Conservation (phyloP, 2,797 vertebrate genomes). For the Scyliorhinus canicula region DNA sequence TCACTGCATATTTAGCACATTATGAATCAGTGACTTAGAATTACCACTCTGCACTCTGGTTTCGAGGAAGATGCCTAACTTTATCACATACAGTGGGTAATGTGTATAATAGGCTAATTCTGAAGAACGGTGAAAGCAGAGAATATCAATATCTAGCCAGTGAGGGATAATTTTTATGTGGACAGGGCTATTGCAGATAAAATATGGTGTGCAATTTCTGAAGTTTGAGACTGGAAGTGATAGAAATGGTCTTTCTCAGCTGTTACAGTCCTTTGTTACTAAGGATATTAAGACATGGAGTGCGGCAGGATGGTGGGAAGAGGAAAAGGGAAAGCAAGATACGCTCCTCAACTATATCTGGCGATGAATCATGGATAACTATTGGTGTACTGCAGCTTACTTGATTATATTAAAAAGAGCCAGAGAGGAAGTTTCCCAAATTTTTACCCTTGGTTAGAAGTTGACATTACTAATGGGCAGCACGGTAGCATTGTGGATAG, state of each 20-base stretch:
- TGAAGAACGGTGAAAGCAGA: neutral
- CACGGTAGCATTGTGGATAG: too few species aligned
- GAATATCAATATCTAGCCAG: neutral
- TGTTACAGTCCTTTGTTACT: neutral
- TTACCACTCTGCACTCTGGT: neutral
- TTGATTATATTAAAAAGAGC: neutral
- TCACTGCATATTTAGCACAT: too few species aligned
- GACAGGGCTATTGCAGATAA: neutral
- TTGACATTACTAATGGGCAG: neutral
- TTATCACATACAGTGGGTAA: neutral
- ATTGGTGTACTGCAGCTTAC: neutral
- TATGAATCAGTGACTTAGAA: conserved; percentile 11
- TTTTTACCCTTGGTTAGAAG: neutral
- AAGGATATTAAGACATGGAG: neutral
- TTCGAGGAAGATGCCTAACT: neutral
- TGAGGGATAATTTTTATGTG: neutral
- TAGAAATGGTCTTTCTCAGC: neutral
- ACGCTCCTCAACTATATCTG: neutral
- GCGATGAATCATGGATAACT: neutral
- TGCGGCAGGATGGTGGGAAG: neutral
- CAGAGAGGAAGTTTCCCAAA: neutral
- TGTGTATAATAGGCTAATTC: neutral
- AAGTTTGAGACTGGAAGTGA: neutral
- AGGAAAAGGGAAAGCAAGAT: neutral
- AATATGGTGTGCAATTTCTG: neutral